Evolutionary conservation across 2,888 invertebrate genomes (phyloP), one percentile per base, ranked within the genome.

Genomic region (Galeopsomyia nigrocyanea): DNA sequence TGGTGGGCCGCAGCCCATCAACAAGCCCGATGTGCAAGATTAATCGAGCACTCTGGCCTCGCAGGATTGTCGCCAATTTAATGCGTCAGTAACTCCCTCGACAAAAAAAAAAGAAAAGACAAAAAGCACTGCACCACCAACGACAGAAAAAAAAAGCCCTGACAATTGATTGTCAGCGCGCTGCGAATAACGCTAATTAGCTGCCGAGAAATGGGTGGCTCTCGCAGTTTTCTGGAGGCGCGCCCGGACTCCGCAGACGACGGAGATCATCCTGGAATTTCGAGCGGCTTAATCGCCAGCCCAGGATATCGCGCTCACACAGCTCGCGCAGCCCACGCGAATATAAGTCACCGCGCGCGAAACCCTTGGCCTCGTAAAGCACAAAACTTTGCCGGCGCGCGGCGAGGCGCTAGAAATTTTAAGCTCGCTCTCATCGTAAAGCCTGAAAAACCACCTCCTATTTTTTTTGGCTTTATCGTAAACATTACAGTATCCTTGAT

Each of bases 361-460:
- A n/a, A 39, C 60, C 39, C 39, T 39, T 68, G 22, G 22, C 21
- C 60, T 61, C 68, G 60, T 68, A 68, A 68, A 68, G 60, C 60
- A 53, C 60, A 68, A 68, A 68, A 21, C 60, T 68, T 58, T n/a
- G n/a, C n/a, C n/a, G n/a, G n/a, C n/a, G 14, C 57, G 17, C 19
- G 22, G 6, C 46, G 16, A 50, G 21, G 6, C 21, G 50, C 16
- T 49, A 6, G 46, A 60, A 61, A 22, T 53, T 61, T 68, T 61
- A 60, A 68, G 5, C n/a, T n/a, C n/a, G 68, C 65, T 46, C 46
- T 68, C 39, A 13, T 39, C 39, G 39, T 10, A 39, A 39, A 3
- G 39, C 39, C 7, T 1, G 39, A 7, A 39, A 39, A 39, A 39
- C 10, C 1, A 10, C 39, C 1, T 39, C n/a, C n/a, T n/a, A n/a